These are phyloP conservation scores for Geophilus truncorum DNA, from an alignment of 2,888 invertebrate species.

Conservation along the genomic window DNA sequence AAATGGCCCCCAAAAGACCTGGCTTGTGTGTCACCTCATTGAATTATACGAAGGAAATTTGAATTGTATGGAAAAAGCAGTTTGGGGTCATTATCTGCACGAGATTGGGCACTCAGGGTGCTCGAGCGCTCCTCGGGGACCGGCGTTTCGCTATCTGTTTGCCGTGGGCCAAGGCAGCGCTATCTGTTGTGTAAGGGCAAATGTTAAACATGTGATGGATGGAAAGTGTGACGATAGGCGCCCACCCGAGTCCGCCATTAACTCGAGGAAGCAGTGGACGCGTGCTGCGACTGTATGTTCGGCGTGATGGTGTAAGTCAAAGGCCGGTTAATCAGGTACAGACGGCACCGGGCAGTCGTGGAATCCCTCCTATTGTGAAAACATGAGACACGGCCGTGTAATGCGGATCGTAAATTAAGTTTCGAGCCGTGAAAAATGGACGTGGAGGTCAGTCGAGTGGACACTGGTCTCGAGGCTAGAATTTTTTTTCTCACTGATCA, in stretches of 20 bases:
- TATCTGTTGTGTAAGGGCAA: constrained; percentile 13
- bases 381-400: neutral
- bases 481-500: no score
- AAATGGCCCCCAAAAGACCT: neutral
- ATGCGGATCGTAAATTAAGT: neutral
- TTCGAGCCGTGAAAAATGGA: constrained; percentile 22
- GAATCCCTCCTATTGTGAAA: constrained; percentile 20
- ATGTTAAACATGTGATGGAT: constrained; percentile 24
- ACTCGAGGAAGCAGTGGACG: neutral
- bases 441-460: neutral
- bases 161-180: constrained; percentile 15
- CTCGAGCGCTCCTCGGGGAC: neutral
- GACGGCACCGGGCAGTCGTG: neutral
- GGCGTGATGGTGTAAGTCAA: neutral
- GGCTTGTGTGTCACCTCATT: neutral
- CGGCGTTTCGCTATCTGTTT: neutral
- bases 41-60: neutral
- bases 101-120: neutral
- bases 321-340: neutral
- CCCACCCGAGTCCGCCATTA: neutral
- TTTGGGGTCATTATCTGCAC: neutral
- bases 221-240: constrained; percentile 21
- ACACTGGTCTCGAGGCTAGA: neutral
- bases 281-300: neutral
- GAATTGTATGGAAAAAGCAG: neutral